phyloP scores from a whole-genome alignment of 1,140 invertebrate genomes.

The Orius laevigatus region DNA sequence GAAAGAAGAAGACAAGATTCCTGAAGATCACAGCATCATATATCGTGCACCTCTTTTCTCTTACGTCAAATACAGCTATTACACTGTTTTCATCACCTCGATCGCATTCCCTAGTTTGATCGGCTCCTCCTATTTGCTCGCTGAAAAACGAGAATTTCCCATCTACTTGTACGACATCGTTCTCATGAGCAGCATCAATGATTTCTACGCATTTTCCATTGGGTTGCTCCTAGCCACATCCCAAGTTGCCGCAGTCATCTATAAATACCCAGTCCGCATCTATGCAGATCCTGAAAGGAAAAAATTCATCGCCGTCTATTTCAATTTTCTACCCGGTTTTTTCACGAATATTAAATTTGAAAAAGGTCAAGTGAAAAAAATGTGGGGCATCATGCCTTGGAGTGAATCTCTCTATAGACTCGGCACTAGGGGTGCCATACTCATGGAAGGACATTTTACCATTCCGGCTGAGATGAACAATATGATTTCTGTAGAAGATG shows the following conservation, averaged over 20 bases:
- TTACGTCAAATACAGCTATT: slow-evolving; percentile 18
- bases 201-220: not conserved
- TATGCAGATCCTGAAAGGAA: slow-evolving; percentile 13
- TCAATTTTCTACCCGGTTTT: slow-evolving; percentile 10
- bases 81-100: not conserved
- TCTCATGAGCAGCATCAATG: not conserved
- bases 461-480: slow-evolving; percentile 23
- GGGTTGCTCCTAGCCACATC: not conserved
- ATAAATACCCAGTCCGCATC: slow-evolving; percentile 18
- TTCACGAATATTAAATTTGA: slow-evolving; percentile 1
- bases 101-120: not conserved
- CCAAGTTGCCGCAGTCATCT: slow-evolving; percentile 12
- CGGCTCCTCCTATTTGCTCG: not conserved
- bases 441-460: slow-evolving; percentile 23
- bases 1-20: slow-evolving; percentile 21
- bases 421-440: slow-evolving; percentile 15
- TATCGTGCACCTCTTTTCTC: slow-evolving; percentile 22
- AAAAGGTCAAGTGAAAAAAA: slow-evolving; percentile 6
- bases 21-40: slow-evolving; percentile 21
- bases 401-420: slow-evolving; percentile 1
- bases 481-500: slow-evolving; percentile 14
- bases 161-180: not conserved
- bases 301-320: slow-evolving; percentile 16
- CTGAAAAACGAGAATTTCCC: not conserved
- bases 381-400: not conserved